Evolutionary conservation across 2,888 invertebrate genomes (phyloP), one percentile per base, ranked within the genome.

Genomic region (Lampropteryx suffumata): DNA sequence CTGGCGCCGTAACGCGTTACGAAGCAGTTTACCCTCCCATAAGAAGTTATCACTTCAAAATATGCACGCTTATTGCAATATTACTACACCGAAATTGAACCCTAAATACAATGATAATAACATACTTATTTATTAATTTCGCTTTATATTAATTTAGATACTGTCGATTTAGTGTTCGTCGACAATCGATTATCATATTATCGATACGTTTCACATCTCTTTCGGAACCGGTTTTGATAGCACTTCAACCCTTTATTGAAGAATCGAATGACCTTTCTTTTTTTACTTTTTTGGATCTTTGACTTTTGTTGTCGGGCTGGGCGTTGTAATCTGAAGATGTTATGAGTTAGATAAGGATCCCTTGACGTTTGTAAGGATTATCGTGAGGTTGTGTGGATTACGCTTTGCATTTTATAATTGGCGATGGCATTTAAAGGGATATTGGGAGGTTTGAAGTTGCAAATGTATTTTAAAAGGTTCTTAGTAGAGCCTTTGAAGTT

Each of bases 191-290:
- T 52, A 42, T 32, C 50, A 42, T 33, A 46, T 43, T 39, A 34
- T 34, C 34, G 43, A 39, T 30, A 52, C 52, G 29, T 53, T 48
- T 35, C 43, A 48, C 48, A 44, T 32, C 39, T 39, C 39, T 42
- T 43, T 26, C 35, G 12, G 12, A 26, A 47, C 52, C 52, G 37
- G 52, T 52, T 44, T 46, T 21, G 33, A 50, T 37, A 24, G 33
- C 43, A 50, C 42, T 43, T 43, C 49, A 50, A 39, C 49, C 49
- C 49, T 49, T 43, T 43, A 50, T 21, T 30, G 24, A 48, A 30
- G 28, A 41, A 42, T 48, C 36, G 36, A 49, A 47, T 55, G 55
- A 58, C 52, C 51, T 51, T 50, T 48, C 28, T 37, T 44, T 45
- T 49, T 39, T 14, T 24, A 24, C 24, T 45, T 36, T 30, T 32